Percentiles rank a stretch among this genome's conserved stretches.
These are phyloP conservation scores for Drosophila limbata DNA, from an alignment of 2,888 invertebrate species.

Conservation along the genomic window DNA sequence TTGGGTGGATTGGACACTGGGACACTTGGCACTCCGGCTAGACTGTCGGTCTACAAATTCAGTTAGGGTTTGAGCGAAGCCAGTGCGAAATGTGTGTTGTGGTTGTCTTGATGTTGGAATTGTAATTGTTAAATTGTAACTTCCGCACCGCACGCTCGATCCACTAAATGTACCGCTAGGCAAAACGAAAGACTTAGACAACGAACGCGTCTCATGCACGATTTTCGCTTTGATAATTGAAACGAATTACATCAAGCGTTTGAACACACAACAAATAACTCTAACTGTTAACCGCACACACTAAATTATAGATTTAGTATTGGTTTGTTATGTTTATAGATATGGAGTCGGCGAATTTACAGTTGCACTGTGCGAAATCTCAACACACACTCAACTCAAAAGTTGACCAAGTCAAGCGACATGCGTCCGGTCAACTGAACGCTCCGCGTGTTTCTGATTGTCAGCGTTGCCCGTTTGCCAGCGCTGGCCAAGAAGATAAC, in stretches of 20 bases:
- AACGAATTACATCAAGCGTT: constrained; percentile 23
- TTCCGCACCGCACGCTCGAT: constrained; percentile 44
- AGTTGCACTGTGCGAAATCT: constrained; percentile 45
- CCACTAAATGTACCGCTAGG: constrained; percentile 52
- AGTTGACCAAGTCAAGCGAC: constrained; percentile 54
- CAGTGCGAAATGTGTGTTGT: constrained; percentile 55
- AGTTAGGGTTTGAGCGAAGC: constrained; percentile 29
- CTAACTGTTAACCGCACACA: constrained; percentile 42
- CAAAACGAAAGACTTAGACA: constrained; percentile 70
- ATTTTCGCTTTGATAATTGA: constrained; percentile 24
- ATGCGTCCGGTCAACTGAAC: constrained; percentile 82
- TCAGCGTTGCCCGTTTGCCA: constrained; percentile 59
- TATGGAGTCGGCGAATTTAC: constrained; percentile 44
- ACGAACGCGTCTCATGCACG: constrained; percentile 70
- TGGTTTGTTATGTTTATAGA: constrained; percentile 28
- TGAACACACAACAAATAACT: constrained; percentile 22
- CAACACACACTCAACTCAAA: constrained; percentile 35
- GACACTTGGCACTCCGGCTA: constrained; percentile 48
- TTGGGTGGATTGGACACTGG: constrained; percentile 33
- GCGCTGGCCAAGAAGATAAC: constrained; percentile 82
- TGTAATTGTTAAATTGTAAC: constrained; percentile 30
- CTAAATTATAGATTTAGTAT: constrained; percentile 27
- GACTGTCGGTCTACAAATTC: constrained; percentile 58
- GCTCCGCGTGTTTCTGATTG: constrained; percentile 81
- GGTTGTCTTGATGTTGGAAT: constrained; percentile 41